Evolutionary conservation across 2,888 invertebrate species (phyloP), one percentile per base, ranked within the genome.

Genomic region (Frankliniella intonsa): DNA sequence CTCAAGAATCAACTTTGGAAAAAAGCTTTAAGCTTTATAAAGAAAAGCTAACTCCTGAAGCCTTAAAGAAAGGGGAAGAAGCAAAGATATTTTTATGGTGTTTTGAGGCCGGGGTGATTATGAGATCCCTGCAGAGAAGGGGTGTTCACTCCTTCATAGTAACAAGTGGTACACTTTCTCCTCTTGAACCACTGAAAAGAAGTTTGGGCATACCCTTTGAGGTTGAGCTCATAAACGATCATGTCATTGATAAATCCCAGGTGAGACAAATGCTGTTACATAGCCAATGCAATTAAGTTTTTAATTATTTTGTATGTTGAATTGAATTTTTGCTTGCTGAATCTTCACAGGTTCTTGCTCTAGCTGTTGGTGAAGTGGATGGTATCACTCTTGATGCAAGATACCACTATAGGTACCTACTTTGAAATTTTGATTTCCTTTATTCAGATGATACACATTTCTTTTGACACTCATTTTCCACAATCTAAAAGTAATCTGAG

Each of bases 91-190:
- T 25, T 25, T 76, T 76, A 8, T 76, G 69, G 69, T 76, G 69
- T 10, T 76, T 76, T 9, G 25, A 76, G 11, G 69, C 69, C 1
- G 69, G 69, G 2, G 25, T 76, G 10, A 25, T 76, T 5, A 76
- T 76, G 69, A n/a, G 25, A 22, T 76, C 69, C 25, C 25, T 76
- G 8, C 22, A 25, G 25, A 12, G 12, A 5, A 76, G 12, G 25
- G 69, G 69, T 22, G 69, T 76, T 12, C 69, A 76, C 25, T 76
- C 69, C 1, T 76, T 76, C 69, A 76, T 76, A 12, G 69, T 76
- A 25, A 76, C 69, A 25, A 76, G 69, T 76, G 69, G 69, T 12
- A 76, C 69, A 25, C 25, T 76, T 22, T 22, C 69, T 10, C 69
- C 69, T 76, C 25, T 76, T 12, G 1, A 9, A 10, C 69, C 69